These are phyloP conservation scores for Pantala flavescens DNA, from an alignment of 1,140 invertebrate genomes.

Conservation along the genomic window DNA sequence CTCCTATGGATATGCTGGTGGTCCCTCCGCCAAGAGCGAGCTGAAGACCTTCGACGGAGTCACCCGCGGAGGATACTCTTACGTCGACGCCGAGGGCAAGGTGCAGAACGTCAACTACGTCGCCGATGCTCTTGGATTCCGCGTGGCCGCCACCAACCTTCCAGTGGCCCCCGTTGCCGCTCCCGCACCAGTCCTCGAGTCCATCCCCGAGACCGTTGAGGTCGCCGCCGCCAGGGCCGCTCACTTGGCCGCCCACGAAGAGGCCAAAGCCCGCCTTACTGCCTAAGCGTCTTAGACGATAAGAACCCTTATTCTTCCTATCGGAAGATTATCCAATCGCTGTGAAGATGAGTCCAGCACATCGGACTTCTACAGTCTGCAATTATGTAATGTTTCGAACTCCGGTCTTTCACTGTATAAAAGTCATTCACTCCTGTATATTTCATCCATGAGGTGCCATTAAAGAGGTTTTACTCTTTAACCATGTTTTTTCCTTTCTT, in stretches of 20 bases:
- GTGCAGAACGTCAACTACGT: conserved; percentile 38
- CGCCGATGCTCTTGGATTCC: conserved; percentile 53
- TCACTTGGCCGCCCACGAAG: conserved; percentile 16
- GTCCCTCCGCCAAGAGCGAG: conserved; percentile 28
- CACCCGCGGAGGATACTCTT: conserved; percentile 35
- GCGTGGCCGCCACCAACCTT: conserved; percentile 51
- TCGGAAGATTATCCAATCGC: too few relatives aligned
- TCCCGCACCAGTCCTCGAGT: conserved; percentile 12
- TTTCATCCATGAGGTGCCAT: too few relatives aligned
- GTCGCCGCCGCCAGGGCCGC: conserved; percentile 15
- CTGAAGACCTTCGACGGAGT: conserved; percentile 29
- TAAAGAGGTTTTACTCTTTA: too few relatives aligned
- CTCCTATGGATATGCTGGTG: conserved; percentile 30
- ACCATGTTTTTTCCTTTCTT: too few relatives aligned
- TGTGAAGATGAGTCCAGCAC: too few relatives aligned
- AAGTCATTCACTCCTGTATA: too few relatives aligned
- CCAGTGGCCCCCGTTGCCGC: conserved; percentile 30
- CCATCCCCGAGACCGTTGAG: conserved; percentile 14
- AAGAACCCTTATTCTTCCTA: too few relatives aligned
- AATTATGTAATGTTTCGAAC: too few relatives aligned
- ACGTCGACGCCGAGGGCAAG: conserved; percentile 39
- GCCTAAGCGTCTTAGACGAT: too few relatives aligned
- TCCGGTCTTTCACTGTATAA: too few relatives aligned
- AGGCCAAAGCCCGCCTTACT: neutral
- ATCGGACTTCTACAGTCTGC: too few relatives aligned